A percentile compares a stretch with the other conserved stretches of the same genome.
Conservation (phyloP, 2,888 invertebrate species). For the Philaethria dido region DNA sequence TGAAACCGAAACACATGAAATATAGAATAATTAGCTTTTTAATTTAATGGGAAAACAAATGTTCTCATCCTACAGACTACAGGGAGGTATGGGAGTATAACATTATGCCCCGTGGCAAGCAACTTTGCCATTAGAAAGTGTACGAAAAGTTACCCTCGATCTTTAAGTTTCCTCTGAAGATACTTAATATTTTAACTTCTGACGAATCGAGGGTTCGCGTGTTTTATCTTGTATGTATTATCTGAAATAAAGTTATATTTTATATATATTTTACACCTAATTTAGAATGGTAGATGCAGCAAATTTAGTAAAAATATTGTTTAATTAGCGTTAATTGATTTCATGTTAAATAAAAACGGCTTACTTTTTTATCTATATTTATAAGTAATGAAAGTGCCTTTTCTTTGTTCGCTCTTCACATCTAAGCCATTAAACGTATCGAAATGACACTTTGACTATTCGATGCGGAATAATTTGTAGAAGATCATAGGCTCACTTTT, state of each 20-base stretch:
- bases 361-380: too few relatives aligned
- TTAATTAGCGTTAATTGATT: too few relatives aligned
- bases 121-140: conserved; percentile 32
- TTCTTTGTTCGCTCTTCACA: too few relatives aligned
- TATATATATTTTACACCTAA: not conserved
- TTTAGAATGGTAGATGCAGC: not conserved
- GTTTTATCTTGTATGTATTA: conserved; percentile 14
- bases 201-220: conserved; percentile 4
- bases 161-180: conserved; percentile 17
- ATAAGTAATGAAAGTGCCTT: too few relatives aligned
- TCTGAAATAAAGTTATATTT: not conserved
- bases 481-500: too few relatives aligned
- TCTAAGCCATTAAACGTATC: too few relatives aligned
- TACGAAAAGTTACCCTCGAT: conserved; percentile 24
- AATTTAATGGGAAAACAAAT: conserved; percentile 9
- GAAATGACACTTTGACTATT: too few relatives aligned
- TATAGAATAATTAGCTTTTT: conserved; percentile 5
- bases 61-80: not conserved
- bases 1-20: not conserved
- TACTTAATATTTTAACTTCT: conserved; percentile 14
- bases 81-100: not conserved
- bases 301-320: too few relatives aligned
- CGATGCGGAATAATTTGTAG: too few relatives aligned
- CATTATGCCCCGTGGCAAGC: conserved; percentile 34
- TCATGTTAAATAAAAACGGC: too few relatives aligned